A percentile compares a stretch with the other conserved stretches of the same genome.
These are phyloP conservation scores for Catostomus latipinnis DNA, from an alignment of 2,797 vertebrate species.

Conservation along the genomic window DNA sequence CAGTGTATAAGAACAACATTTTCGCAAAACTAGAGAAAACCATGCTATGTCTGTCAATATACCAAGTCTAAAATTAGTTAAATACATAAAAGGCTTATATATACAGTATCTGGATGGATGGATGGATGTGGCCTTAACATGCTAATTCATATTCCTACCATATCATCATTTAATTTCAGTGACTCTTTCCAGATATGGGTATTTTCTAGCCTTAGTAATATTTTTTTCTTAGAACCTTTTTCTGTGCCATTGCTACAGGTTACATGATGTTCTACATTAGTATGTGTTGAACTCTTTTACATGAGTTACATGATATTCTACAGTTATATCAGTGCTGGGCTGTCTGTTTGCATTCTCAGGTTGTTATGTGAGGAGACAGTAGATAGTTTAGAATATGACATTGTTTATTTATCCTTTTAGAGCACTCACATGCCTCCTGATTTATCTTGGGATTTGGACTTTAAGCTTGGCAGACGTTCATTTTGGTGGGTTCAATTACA, in stretches of 20 bases:
- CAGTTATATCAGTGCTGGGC: background rate
- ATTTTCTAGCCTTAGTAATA: background rate
- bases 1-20: no score
- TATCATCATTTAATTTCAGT: no score
- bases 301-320: conserved; percentile 3
- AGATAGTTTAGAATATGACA: conserved; percentile 72
- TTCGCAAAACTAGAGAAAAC: no score
- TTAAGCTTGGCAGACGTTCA: conserved; percentile 62
- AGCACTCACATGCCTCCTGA: conserved; percentile 73
- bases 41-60: no score
- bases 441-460: background rate
- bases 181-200: no score
- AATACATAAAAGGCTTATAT: no score
- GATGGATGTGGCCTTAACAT: no score
- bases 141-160: no score
- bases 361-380: conserved; percentile 66
- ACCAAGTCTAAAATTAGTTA: no score
- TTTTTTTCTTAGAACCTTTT: background rate
- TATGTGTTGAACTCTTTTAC: conserved; percentile 12
- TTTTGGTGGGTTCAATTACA: conserved; percentile 74
- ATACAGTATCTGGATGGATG: no score
- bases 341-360: background rate
- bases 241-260: background rate
- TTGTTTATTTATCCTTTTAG: conserved; percentile 72
- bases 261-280: background rate